Evolutionary conservation across 1,140 invertebrate species (phyloP).

Genomic region (Asbolus verrucosus): DNA sequence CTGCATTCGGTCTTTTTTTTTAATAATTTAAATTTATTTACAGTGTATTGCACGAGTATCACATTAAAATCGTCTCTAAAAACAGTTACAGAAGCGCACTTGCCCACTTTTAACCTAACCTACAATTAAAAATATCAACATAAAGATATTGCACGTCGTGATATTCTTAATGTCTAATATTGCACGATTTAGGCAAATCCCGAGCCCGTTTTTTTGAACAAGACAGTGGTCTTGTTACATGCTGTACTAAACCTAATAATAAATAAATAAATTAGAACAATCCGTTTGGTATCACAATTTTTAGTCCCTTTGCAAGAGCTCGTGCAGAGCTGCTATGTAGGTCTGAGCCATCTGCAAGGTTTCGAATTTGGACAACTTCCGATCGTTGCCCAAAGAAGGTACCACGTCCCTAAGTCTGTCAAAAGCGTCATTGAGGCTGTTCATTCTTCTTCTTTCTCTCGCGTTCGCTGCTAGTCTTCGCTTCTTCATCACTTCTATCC

Average conservation of each 20-base stretch:
- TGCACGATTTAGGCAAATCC: conserved; percentile 44
- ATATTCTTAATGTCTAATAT: conserved; percentile 49
- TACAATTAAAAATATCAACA: conserved; percentile 51
- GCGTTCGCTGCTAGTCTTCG: conserved; percentile 80
- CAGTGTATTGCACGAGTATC: conserved; percentile 6
- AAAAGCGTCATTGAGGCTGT: conserved; percentile 82
- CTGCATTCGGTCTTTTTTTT: no score
- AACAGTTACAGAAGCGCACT: conserved; percentile 4
- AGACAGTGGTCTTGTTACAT: neutral
- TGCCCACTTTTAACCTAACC: neutral
- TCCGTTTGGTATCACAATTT: conserved; percentile 15
- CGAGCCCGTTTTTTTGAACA: conserved; percentile 21
- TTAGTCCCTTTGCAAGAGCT: conserved; percentile 67
- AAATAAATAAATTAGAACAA: conserved; percentile 44
- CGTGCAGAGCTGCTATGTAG: conserved; percentile 79
- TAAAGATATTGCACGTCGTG: conserved; percentile 49
- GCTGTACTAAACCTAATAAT: conserved; percentile 27
- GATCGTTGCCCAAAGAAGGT: conserved; percentile 78
- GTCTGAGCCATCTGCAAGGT: conserved; percentile 87
- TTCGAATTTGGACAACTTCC: conserved; percentile 85
- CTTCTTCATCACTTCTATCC: conserved; percentile 63
- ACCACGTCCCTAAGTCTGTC: conserved; percentile 81
- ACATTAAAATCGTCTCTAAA: neutral
- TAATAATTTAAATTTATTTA: neutral
- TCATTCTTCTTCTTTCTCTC: conserved; percentile 79